Evolutionary conservation across 1,140 invertebrate genomes (phyloP).

Genomic region (Ctenoplectra terminalis): DNA sequence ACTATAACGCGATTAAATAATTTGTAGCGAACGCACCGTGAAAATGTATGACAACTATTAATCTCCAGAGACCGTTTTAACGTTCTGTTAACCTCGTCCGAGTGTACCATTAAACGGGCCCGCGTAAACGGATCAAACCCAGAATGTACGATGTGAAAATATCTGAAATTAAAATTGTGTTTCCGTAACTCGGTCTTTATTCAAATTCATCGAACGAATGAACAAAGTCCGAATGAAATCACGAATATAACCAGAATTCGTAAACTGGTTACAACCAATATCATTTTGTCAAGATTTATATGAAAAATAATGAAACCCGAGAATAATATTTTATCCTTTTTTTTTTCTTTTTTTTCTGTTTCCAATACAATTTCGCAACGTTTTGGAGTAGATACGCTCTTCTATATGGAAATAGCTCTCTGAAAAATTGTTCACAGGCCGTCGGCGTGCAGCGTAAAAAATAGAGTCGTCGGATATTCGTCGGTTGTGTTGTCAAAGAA

Average conservation of each 20-base stretch:
- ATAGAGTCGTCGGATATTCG: not conserved
- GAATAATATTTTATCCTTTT: not conserved
- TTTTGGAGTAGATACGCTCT: not conserved
- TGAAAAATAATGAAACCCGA: no score
- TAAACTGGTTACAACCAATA: no score
- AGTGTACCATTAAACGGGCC: not conserved
- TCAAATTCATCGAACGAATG: not conserved
- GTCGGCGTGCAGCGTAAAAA: not conserved
- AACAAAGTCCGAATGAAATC: no score
- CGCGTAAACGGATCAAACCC: not conserved
- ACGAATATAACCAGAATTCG: not conserved
- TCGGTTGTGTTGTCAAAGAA: not conserved
- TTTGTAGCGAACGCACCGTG: not conserved
- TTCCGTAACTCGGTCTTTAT: not conserved
- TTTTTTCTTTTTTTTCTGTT: no score
- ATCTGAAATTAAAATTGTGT: slow-evolving; percentile 1
- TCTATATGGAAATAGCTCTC: not conserved
- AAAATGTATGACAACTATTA: not conserved
- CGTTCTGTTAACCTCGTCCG: not conserved
- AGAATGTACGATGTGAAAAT: not conserved
- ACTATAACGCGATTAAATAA: not conserved
- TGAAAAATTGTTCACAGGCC: not conserved
- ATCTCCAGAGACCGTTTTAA: not conserved
- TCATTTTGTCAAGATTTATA: not conserved
- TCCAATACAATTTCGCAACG: not conserved